Percentiles rank a stretch among this genome's conserved stretches.
These are phyloP conservation scores for Tachystola acroxantha DNA, from an alignment of 2,888 invertebrate genomes.

Conservation along the genomic window DNA sequence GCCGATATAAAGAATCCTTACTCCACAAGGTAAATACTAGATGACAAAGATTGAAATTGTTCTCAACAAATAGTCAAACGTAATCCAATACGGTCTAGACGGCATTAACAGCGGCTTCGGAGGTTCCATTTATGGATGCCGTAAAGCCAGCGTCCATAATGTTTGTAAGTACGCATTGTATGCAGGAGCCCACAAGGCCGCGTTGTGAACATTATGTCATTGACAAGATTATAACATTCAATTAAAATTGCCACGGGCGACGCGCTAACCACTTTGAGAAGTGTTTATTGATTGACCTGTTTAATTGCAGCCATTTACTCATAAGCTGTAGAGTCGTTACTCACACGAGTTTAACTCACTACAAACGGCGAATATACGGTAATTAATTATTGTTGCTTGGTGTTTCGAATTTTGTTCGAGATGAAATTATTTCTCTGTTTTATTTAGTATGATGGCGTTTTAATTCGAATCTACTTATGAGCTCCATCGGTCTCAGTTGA, in stretches of 20 bases:
- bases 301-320: background rate
- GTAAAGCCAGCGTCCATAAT: conserved; percentile 25
- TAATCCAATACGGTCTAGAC: conserved; percentile 15
- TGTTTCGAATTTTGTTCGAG: too few species aligned
- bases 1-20: too few species aligned
- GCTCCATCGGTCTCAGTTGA: too few species aligned
- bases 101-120: conserved; percentile 13
- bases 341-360: too few species aligned
- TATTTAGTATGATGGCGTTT: too few species aligned
- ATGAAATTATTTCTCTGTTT: too few species aligned
- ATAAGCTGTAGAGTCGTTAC: too few species aligned
- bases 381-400: too few species aligned
- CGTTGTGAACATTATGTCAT: conserved; percentile 40
- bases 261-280: conserved; percentile 1
- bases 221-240: background rate
- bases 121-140: conserved; percentile 17
- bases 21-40: too few species aligned
- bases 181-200: conserved; percentile 35
- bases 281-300: background rate
- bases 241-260: background rate
- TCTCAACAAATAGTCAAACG: background rate
- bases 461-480: too few species aligned
- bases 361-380: too few species aligned
- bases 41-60: too few species aligned
- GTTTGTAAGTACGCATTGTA: conserved; percentile 43